A percentile compares a stretch with the other conserved stretches of the same genome.
Conservation (phyloP, 2,888 invertebrate genomes). For the Ferrisia virgata region DNA sequence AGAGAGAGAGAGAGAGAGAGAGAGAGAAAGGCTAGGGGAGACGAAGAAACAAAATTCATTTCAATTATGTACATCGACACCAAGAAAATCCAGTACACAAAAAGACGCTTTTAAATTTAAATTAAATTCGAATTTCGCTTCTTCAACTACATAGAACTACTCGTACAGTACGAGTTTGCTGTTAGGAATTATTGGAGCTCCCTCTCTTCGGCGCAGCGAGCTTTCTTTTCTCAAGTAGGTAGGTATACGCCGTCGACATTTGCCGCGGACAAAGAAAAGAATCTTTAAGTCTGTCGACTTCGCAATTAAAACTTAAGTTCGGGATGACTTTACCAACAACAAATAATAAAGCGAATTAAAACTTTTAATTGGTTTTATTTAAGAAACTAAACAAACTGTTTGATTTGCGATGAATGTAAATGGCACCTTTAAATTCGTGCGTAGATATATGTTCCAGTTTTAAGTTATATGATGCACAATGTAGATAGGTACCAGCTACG, state of each 20-base stretch:
- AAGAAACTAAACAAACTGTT: constrained; percentile 26
- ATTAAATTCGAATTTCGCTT: constrained; percentile 1
- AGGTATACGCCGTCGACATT: background rate
- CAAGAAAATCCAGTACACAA: background rate
- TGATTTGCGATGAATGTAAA: constrained; percentile 6
- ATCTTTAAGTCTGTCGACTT: constrained; percentile 3
- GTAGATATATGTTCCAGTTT: too few species aligned
- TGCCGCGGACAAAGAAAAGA: constrained; percentile 15
- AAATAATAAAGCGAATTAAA: constrained; percentile 27
- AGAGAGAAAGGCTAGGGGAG: constrained; percentile 49
- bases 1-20: background rate
- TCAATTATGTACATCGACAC: constrained; percentile 6
- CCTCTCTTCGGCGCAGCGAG: background rate
- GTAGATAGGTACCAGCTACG: too few species aligned
- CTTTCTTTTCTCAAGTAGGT: background rate
- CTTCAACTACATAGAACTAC: too few species aligned
- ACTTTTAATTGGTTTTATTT: constrained; percentile 24
- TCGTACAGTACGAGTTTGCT: background rate
- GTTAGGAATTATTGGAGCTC: too few species aligned
- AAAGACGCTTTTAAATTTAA: constrained; percentile 19
- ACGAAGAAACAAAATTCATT: constrained; percentile 50
- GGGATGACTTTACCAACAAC: constrained; percentile 23
- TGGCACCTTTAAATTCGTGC: too few species aligned
- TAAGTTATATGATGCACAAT: too few species aligned
- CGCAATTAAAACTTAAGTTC: constrained; percentile 14